Percentiles rank a stretch among this genome's conserved stretches.
phyloP scores from a whole-genome alignment of 1,140 invertebrate genomes.

The Drosophila fuyamai region DNA sequence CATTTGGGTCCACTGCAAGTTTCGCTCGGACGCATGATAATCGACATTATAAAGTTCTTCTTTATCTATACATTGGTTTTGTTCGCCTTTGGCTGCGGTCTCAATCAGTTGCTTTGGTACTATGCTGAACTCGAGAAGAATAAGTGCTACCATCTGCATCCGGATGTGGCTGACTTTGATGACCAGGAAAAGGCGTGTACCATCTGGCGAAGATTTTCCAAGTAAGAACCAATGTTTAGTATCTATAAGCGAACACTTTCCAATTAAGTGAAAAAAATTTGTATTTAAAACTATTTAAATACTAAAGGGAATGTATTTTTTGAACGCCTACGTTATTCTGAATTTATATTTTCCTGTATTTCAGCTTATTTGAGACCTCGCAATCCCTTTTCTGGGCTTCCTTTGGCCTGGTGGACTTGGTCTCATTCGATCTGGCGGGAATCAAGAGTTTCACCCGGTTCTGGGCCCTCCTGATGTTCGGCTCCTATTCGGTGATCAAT shows the following conservation, averaged over 20 bases:
- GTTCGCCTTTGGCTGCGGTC: conserved; percentile 95
- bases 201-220: conserved; percentile 94
- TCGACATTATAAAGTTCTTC: conserved; percentile 97
- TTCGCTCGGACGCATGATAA: conserved; percentile 95
- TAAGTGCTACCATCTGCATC: conserved; percentile 91
- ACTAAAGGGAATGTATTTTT: too few species aligned
- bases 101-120: conserved; percentile 98
- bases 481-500: conserved; percentile 95
- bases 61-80: conserved; percentile 95
- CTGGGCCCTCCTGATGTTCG: conserved; percentile 95
- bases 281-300: too few species aligned
- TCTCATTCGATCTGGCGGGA: conserved; percentile 93
- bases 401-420: conserved; percentile 95
- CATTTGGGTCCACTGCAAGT: conserved; percentile 95
- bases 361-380: conserved; percentile 95
- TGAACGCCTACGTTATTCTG: too few species aligned
- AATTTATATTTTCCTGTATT: conserved; percentile 42
- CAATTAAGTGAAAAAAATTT: too few species aligned
- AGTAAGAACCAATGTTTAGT: conserved; percentile 86
- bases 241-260: too few species aligned
- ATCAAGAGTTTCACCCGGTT: conserved; percentile 95
- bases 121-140: conserved; percentile 95
- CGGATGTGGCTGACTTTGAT: conserved; percentile 90
- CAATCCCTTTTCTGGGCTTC: conserved; percentile 98
- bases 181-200: conserved; percentile 92